Evolutionary conservation across 2,797 vertebrate species (phyloP).

Genomic region (Streptopelia turtur): DNA sequence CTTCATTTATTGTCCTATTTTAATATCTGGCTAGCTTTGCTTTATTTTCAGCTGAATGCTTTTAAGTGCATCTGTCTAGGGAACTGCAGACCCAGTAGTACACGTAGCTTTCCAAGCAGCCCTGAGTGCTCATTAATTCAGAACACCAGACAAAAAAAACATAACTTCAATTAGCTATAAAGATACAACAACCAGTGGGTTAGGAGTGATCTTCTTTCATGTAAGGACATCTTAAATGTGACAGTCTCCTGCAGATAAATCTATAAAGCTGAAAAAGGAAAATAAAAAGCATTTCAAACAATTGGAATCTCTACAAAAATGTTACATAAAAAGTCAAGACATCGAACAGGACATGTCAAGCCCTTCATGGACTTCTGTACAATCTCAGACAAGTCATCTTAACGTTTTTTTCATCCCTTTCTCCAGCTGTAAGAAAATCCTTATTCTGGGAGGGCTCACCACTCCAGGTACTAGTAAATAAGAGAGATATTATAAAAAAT

Average conservation of each 20-base stretch:
- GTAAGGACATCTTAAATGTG: neutral
- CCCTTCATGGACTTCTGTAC: neutral
- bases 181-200: neutral
- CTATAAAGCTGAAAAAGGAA: neutral
- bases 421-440: neutral
- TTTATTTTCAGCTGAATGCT: neutral
- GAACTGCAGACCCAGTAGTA: neutral
- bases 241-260: neutral
- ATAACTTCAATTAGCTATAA: neutral
- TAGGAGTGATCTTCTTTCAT: neutral
- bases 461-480: neutral
- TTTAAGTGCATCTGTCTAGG: neutral
- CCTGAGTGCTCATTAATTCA: rapidly evolving
- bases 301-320: neutral
- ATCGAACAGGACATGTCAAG: neutral
- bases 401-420: neutral
- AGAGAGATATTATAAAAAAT: neutral
- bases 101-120: neutral
- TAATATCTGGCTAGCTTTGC: neutral
- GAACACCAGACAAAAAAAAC: neutral
- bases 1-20: neutral
- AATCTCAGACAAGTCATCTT: neutral
- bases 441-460: neutral
- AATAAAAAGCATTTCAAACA: neutral
- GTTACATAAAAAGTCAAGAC: neutral